Conservation (phyloP, 2,888 invertebrate species). For the Saturnia pavonia region DNA sequence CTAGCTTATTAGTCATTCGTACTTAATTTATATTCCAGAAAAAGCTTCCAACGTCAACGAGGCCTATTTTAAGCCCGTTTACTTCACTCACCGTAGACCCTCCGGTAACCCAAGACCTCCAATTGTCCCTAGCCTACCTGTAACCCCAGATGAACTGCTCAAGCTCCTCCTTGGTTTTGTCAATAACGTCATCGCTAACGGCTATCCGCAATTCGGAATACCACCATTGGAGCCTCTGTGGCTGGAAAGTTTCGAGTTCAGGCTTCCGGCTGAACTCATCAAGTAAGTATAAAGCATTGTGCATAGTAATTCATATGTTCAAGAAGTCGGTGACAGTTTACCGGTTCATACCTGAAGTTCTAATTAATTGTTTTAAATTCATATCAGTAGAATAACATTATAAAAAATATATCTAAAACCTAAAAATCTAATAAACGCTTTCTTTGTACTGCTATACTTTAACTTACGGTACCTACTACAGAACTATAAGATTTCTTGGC, state of each 20-base stretch:
- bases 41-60: not conserved
- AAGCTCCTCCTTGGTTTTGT: not conserved
- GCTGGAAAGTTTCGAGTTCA: constrained; percentile 9
- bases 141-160: constrained; percentile 14
- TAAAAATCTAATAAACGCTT: not conserved
- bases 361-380: not conserved
- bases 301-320: not conserved
- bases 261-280: constrained; percentile 9
- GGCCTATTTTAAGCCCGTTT: not conserved
- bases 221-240: constrained; percentile 11
- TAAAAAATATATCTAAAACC: not conserved
- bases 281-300: not conserved
- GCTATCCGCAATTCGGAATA: not conserved
- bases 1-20: not conserved
- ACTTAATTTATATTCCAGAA: not conserved
- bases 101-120: not conserved
- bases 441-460: not conserved
- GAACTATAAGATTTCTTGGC: not conserved
- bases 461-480: no score
- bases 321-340: no score
- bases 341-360: no score
- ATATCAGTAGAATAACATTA: not conserved
- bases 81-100: not conserved
- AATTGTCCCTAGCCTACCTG: not conserved
- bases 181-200: not conserved